phyloP scores from a whole-genome alignment of 1,140 invertebrate genomes.

The Ceratina calcarata region DNA sequence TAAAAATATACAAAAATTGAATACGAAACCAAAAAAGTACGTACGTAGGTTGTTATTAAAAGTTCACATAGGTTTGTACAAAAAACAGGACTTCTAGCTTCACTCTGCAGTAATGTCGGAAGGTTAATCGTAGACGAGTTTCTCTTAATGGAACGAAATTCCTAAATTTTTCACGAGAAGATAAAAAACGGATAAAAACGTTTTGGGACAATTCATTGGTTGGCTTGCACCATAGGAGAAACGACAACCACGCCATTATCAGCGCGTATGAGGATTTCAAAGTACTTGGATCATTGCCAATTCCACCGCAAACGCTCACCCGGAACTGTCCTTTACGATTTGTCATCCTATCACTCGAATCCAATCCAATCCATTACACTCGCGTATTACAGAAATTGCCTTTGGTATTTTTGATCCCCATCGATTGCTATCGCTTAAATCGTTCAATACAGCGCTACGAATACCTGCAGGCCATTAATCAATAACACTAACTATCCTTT shows the following conservation, averaged over 20 bases:
- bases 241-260: constrained; percentile 31
- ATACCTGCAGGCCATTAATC: not conserved
- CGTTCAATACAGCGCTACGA: not conserved
- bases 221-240: constrained; percentile 39
- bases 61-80: too few relatives aligned
- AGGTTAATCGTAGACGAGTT: not conserved
- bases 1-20: too few relatives aligned
- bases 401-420: not conserved
- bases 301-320: constrained; percentile 27
- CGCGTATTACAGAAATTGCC: constrained; percentile 31
- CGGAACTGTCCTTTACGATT: constrained; percentile 33
- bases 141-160: not conserved
- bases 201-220: constrained; percentile 28
- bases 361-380: constrained; percentile 43
- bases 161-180: constrained; percentile 3
- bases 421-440: not conserved
- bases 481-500: too few relatives aligned
- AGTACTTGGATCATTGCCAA: constrained; percentile 46
- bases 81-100: too few relatives aligned
- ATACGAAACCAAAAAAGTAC: too few relatives aligned
- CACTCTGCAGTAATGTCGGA: too few relatives aligned
- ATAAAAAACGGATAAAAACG: not conserved
- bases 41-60: too few relatives aligned
- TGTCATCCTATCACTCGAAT: constrained; percentile 44
- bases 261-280: constrained; percentile 36